Evolutionary conservation across 1,140 invertebrate species (phyloP).

Genomic region (Aphaenogaster ashmeadi): DNA sequence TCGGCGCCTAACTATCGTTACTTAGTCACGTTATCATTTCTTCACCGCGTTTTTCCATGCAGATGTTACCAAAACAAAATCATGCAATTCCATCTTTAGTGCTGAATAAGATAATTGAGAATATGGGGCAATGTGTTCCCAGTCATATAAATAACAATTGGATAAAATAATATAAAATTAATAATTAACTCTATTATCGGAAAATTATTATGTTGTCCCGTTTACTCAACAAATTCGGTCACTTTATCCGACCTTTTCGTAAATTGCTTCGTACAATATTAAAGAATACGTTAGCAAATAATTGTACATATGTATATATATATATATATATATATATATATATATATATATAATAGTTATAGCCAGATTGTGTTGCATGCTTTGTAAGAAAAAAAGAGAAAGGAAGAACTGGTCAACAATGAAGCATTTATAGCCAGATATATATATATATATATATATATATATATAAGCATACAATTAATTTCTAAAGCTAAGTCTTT

Average conservation of each 20-base stretch:
- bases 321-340: neutral
- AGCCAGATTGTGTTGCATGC: too few relatives aligned
- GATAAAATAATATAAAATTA: constrained; percentile 37
- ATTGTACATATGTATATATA: neutral
- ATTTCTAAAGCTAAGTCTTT: neutral
- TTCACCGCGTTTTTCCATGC: neutral
- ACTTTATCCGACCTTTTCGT: neutral
- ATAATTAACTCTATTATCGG: constrained; percentile 4
- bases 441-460: neutral
- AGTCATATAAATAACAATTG: constrained; percentile 10
- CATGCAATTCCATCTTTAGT: too few relatives aligned
- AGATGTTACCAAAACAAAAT: neutral
- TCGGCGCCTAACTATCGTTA: neutral
- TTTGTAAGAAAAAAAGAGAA: too few relatives aligned
- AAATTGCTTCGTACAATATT: constrained; percentile 10
- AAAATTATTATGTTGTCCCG: constrained; percentile 1
- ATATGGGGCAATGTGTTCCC: neutral
- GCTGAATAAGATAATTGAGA: neutral
- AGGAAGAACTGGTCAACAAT: too few relatives aligned
- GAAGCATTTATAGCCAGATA: neutral
- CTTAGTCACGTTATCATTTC: neutral
- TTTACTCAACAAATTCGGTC: constrained; percentile 1
- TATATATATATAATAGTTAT: neutral
- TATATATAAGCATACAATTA: neutral
- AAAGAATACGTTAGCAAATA: neutral